Base-by-base conservation (phyloP, 2,888 invertebrate species). In the Vanessa cardui region DNA sequence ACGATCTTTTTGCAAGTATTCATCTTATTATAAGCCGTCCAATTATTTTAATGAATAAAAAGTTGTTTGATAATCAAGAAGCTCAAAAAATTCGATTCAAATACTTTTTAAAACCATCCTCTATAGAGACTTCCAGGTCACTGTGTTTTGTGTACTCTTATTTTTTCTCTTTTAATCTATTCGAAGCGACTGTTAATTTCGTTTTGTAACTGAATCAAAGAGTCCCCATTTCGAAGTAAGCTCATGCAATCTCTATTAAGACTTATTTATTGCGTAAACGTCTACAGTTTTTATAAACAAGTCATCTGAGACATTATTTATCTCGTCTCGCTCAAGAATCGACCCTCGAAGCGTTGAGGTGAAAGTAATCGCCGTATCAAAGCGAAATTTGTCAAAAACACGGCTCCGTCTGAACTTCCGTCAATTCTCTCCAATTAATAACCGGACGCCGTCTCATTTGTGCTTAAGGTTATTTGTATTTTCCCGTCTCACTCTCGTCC, bases 331-430 rank as follows among this genome's bases (percentile, higher is more conserved):
- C 81, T 77, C 81, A 83, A 80, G 72, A 79, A 80, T 76, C 84
- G 84, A 84, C 87, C 87, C 88, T 80, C 78, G 74, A 86, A 86
- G 86, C 87, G 87, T 87, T 80, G 89, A 89, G 88, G 88, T 88
- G 90, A 87, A 90, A 90, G 87, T 90, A 92, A 92, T 92, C 90
- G 88, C 80, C 84, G 89, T 91, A 92, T 92, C 91, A 92, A 92
- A 92, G 90, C 83, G 82, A 87, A 92, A 92, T 92, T 92, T 92
- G 92, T 92, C 92, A 92, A 92, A 92, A 92, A 91, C 92, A 92
- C 86, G 87, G 84, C 84, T 84, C 83, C 78, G 81, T 83, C 83
- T 88, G 88, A 88, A 89, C 88, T 89, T 89, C 88, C 89, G 90
- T 91, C 92, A 92, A 92, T 92, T 91, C 90, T 81, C 83, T 88